Evolutionary conservation across 2,888 invertebrate genomes (phyloP), one percentile per base, ranked within the genome.

Genomic region (Philopedon plagiatum): DNA sequence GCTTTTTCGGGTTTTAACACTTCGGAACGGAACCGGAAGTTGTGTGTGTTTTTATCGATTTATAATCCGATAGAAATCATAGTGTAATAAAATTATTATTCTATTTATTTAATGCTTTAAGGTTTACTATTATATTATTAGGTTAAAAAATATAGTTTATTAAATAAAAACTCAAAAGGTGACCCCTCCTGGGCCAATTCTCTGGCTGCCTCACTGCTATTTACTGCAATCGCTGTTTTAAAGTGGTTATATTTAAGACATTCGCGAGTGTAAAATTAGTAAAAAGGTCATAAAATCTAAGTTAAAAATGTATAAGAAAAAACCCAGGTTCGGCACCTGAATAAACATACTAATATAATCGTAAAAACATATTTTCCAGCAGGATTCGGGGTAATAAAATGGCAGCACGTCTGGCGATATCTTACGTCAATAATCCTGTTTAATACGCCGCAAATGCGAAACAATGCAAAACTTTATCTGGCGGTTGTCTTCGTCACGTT

Each of bases 21-120:
- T 37, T 29, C 46, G 15, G 13, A 56, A 34, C 58, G 67, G 67
- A 60, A 67, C 67, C 49, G 67, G 67, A 67, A 67, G 39, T 67
- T 58, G 21, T 58, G 18, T n/a, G n/a, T n/a, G 49, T 34, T 60
- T 60, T 39, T 60, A 67, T 67, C 60, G 60, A 67, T 67, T 67
- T 18, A n/a, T 34, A 23, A 57, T n/a, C 26, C 60, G 60, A 23
- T 29, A 26, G 21, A 41, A 60, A 29, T 7, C 18, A 34, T 18
- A 32, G n/a, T 5, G 34, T 56, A 15, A n/a, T 15, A 39, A 13
- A 15, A n/a, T 9, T 9, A 34, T 2, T 9, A 26, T n/a, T n/a
- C n/a, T n/a, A n/a, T n/a, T n/a, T n/a, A n/a, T n/a, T n/a, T n/a
- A n/a, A n/a, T n/a, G n/a, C n/a, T n/a, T n/a, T n/a, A n/a, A n/a